Percentiles rank a stretch among this genome's conserved stretches.
phyloP scores from a whole-genome alignment of 1,140 invertebrate species.

The Rhyacophila brunnea region DNA sequence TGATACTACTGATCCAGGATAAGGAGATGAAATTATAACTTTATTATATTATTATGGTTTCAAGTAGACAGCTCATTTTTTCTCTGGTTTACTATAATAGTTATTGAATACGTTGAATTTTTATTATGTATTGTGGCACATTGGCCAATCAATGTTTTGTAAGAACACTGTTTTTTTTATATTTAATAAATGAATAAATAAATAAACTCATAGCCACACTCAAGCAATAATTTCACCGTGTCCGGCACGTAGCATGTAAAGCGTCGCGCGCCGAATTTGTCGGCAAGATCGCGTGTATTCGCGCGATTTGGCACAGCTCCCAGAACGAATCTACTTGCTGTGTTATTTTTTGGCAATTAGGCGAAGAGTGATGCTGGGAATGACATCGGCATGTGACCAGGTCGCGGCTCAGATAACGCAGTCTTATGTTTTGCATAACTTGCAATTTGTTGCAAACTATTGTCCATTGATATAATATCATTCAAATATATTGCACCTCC shows the following conservation, averaged over 20 bases:
- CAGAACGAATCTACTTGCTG: slow-evolving; percentile 9
- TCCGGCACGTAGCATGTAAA: slow-evolving; percentile 2
- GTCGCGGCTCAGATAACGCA: slow-evolving; percentile 7
- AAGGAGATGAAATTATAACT: too few species aligned
- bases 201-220: not conserved
- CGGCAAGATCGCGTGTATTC: not conserved
- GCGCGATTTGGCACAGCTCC: slow-evolving; percentile 1
- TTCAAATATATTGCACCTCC: too few species aligned
- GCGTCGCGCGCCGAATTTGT: not conserved
- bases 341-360: slow-evolving; percentile 35
- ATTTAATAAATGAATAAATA: too few species aligned
- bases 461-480: not conserved
- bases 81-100: too few species aligned
- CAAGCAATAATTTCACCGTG: not conserved
- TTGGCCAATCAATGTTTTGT: too few species aligned
- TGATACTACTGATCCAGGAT: too few species aligned
- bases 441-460: not conserved
- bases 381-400: slow-evolving; percentile 25
- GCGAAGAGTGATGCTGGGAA: slow-evolving; percentile 24
- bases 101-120: too few species aligned
- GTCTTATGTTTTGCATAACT: slow-evolving; percentile 2
- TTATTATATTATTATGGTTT: too few species aligned
- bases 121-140: too few species aligned
- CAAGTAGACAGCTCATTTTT: too few species aligned
- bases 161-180: too few species aligned